Evolutionary conservation across 2,797 vertebrate genomes (phyloP), one percentile per base, ranked within the genome.

Genomic region (Esox lucius): DNA sequence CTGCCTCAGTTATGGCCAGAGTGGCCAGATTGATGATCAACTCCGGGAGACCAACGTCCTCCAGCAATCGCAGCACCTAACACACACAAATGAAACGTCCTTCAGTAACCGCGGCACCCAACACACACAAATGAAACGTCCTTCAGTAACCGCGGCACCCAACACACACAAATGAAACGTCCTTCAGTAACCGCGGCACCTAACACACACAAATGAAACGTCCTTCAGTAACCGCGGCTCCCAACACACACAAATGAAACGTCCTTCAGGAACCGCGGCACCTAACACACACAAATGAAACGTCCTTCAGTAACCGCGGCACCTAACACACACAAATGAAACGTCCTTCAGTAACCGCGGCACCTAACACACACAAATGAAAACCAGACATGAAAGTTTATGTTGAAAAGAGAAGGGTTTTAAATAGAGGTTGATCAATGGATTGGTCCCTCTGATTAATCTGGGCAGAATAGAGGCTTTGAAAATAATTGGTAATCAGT

Each of bases 1-100:
- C 88, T 0, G 96, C 93, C 78, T 98, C 97, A 0, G 95, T 93
- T 64, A 98, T 91, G 9, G 96, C 96, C 78, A 95, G 76, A 0
- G 95, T 95, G 13, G 97, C 94, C 72, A 98, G 75, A 78, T 96
- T 92, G 72, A 99, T 96, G 46, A 99, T 95, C 6, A 97, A 91
- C 79, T 98, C 97, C 0, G 97, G 96, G 51, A 98, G 85, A 68
- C 95, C 95, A 13, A 97, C 87, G 2, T 97, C 94, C 81, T 98
- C 97, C 76, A 98, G 77, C 26, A 99, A 80, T 31, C 95, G 92
- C 82, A 99, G 90, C 62, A 99, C 96, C 97, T 99, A 84, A 0
- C 75, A 1, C 75, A 1, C 4, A 68, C 8, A 42, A 19, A 68
- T 16, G 28, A 76, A 42, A 62, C 39, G 72, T 15, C 39, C 6